Conservation (phyloP, 1,140 invertebrate species). For the Aphis craccivora region DNA sequence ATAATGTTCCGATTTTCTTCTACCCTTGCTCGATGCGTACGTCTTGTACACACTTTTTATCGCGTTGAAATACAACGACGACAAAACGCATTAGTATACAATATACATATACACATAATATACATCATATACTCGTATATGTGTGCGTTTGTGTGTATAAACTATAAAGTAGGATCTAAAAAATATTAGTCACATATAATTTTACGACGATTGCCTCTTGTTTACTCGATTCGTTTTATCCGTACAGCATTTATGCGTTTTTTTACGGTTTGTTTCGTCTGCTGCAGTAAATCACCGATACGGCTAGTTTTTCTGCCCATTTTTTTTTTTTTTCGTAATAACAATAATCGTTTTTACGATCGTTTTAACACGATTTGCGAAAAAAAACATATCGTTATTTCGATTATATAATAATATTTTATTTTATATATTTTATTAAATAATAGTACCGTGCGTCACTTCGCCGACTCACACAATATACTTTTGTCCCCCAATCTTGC, state of each 20-base stretch:
- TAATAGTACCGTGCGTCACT: no score
- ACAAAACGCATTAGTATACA: slow-evolving; percentile 1
- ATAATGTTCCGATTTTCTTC: not conserved
- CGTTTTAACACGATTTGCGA: not conserved
- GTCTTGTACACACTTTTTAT: not conserved
- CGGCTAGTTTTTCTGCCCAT: slow-evolving; percentile 15
- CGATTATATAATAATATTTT: slow-evolving; percentile 1
- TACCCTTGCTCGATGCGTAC: not conserved
- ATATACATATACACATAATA: not conserved
- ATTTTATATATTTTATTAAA: not conserved
- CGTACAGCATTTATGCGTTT: slow-evolving; percentile 25
- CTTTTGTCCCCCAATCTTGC: not conserved
- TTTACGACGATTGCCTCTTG: slow-evolving; percentile 45
- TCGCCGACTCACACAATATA: not conserved
- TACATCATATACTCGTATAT: not conserved
- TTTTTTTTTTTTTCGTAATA: not conserved
- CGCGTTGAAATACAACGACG: slow-evolving; percentile 8
- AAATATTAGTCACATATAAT: slow-evolving; percentile 18
- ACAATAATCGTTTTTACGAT: slow-evolving; percentile 31
- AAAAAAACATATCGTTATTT: not conserved
- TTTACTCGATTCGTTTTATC: slow-evolving; percentile 48
- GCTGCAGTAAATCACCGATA: slow-evolving; percentile 44
- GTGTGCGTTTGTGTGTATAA: not conserved
- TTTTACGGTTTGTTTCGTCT: slow-evolving; percentile 57
- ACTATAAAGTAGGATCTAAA: slow-evolving; percentile 6